Evolutionary conservation across 2,888 invertebrate species (phyloP).

Genomic region (Gari tellinella): DNA sequence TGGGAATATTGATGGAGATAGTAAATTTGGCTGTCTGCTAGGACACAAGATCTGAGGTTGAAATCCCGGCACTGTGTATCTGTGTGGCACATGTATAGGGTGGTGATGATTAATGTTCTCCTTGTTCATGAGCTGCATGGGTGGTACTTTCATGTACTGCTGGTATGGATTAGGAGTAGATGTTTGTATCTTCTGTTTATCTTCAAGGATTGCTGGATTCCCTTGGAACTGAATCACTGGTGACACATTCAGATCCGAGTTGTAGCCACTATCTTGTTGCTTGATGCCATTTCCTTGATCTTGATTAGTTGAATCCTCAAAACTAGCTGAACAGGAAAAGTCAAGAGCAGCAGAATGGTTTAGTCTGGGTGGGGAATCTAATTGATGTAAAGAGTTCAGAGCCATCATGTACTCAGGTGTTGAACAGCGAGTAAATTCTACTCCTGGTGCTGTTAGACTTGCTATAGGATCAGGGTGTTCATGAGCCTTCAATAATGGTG

Average conservation of each 20-base stretch:
- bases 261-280: constrained; percentile 70
- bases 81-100: neutral
- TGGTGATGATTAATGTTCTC: constrained; percentile 8
- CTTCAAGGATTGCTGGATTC: neutral
- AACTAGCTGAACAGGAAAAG: constrained; percentile 6
- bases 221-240: constrained; percentile 57
- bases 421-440: constrained; percentile 63
- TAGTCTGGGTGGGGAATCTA: constrained; percentile 53
- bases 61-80: too few species aligned
- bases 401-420: constrained; percentile 68
- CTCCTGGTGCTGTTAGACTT: constrained; percentile 20
- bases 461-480: constrained; percentile 41
- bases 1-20: too few species aligned
- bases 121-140: constrained; percentile 15
- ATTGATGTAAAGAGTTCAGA: constrained; percentile 55
- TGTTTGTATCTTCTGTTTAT: constrained; percentile 15
- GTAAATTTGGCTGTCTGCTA: too few species aligned
- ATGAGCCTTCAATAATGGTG: constrained; percentile 4
- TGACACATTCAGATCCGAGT: constrained; percentile 63
- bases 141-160: too few species aligned
- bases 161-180: constrained; percentile 41
- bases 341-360: constrained; percentile 44
- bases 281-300: neutral
- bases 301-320: neutral
- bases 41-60: too few species aligned